These are phyloP conservation scores for Silvanus unidentatus DNA, from an alignment of 2,888 invertebrate species.

Conservation along the genomic window DNA sequence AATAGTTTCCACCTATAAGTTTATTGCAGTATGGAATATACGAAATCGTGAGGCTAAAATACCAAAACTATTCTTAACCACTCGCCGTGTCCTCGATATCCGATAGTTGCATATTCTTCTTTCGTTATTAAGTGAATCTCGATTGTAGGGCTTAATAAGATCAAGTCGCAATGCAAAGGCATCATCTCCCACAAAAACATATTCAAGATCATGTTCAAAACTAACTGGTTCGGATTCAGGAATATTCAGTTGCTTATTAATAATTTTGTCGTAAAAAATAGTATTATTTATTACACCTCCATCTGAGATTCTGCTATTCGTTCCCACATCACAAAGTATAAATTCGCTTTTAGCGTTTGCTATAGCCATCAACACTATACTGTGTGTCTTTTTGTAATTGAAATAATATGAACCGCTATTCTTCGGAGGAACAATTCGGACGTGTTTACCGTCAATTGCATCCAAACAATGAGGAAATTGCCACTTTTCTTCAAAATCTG, in stretches of 20 bases:
- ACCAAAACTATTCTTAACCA: constrained; percentile 21
- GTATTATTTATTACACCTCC: too few relatives aligned
- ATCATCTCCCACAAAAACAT: background rate
- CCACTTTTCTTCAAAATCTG: too few relatives aligned
- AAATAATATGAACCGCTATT: too few relatives aligned
- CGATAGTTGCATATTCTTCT: constrained; percentile 16
- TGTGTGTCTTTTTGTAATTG: constrained; percentile 11
- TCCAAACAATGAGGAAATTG: too few relatives aligned
- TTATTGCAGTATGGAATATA: constrained; percentile 20
- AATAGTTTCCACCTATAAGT: constrained; percentile 11
- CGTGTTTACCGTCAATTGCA: too few relatives aligned
- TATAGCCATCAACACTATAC: constrained; percentile 19
- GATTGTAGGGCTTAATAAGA: background rate
- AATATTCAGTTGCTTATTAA: background rate
- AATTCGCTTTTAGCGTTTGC: constrained; percentile 20
- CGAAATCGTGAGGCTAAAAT: constrained; percentile 22
- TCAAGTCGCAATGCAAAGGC: background rate
- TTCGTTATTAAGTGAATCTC: background rate
- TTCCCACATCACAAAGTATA: constrained; percentile 19
- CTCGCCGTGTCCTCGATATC: constrained; percentile 15
- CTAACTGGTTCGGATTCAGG: background rate
- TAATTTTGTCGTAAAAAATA: too few relatives aligned
- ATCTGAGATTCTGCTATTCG: constrained; percentile 13
- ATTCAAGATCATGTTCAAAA: constrained; percentile 3
- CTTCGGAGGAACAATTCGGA: too few relatives aligned